Evolutionary conservation across 2,797 vertebrate species (phyloP).

Genomic region (Setipinna tenuifilis): DNA sequence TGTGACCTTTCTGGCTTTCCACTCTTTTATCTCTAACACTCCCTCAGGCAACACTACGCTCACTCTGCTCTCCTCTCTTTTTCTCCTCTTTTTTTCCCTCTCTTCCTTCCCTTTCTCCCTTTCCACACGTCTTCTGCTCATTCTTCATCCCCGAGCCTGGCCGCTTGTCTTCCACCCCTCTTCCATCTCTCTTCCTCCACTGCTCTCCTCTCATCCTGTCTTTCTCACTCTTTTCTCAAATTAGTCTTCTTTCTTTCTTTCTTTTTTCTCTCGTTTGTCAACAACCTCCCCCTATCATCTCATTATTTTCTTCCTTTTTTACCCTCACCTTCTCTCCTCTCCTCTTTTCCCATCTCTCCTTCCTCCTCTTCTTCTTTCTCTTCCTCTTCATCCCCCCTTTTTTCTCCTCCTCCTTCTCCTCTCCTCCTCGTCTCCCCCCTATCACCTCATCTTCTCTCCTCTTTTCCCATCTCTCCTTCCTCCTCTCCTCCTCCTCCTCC

Average conservation of each 20-base stretch:
- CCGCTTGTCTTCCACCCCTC: not conserved
- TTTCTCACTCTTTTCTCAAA: not conserved
- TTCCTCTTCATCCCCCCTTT: not conserved
- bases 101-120: too few species aligned
- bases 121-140: not conserved
- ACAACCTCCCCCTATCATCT: not conserved
- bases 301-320: not conserved
- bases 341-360: conserved; percentile 58
- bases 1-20: not conserved
- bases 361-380: conserved; percentile 4
- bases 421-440: too few species aligned
- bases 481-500: conserved; percentile 47
- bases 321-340: conserved; percentile 58
- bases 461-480: conserved; percentile 47
- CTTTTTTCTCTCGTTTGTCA: not conserved
- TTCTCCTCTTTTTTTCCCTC: not conserved
- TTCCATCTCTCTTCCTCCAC: not conserved
- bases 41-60: not conserved
- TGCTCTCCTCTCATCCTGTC: not conserved
- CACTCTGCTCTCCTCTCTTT: too few species aligned
- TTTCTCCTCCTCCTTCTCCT: too few species aligned
- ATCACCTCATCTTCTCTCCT: not conserved
- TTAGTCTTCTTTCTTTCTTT: not conserved
- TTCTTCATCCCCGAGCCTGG: not conserved
- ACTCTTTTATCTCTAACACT: not conserved